Percentiles rank a stretch among this genome's conserved stretches.
phyloP scores from a whole-genome alignment of 1,140 invertebrate species.

The Melanaphis sacchari region DNA sequence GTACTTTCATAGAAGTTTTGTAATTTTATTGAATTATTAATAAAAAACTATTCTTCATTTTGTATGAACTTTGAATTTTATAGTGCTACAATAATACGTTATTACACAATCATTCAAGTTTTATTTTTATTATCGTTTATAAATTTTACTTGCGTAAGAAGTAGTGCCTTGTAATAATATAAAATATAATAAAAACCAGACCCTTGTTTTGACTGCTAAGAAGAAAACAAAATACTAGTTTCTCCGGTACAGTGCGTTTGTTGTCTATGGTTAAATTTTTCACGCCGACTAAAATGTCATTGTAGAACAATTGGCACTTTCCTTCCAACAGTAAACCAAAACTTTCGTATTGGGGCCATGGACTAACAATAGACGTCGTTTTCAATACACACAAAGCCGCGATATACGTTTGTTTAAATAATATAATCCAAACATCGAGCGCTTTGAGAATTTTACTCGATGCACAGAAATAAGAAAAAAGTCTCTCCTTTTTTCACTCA shows the following conservation, averaged over 20 bases:
- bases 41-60: neutral
- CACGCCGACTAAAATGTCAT: neutral
- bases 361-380: neutral
- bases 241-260: neutral
- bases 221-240: conserved; percentile 2
- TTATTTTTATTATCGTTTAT: neutral
- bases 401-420: neutral
- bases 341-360: neutral
- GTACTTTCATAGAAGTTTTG: neutral
- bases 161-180: neutral
- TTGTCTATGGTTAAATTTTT: neutral
- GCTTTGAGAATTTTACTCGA: neutral
- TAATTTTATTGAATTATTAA: neutral
- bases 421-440: conserved; percentile 17
- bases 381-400: neutral
- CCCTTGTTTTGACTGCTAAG: neutral
- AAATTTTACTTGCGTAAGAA: neutral
- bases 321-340: neutral
- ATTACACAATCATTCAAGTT: neutral
- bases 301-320: neutral
- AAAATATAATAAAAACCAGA: neutral
- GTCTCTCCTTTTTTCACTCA: neutral
- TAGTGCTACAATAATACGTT: neutral
- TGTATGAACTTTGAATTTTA: neutral
- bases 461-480: neutral